These are phyloP conservation scores for Spilarctia lutea DNA, from an alignment of 2,888 invertebrate species.

Conservation along the genomic window DNA sequence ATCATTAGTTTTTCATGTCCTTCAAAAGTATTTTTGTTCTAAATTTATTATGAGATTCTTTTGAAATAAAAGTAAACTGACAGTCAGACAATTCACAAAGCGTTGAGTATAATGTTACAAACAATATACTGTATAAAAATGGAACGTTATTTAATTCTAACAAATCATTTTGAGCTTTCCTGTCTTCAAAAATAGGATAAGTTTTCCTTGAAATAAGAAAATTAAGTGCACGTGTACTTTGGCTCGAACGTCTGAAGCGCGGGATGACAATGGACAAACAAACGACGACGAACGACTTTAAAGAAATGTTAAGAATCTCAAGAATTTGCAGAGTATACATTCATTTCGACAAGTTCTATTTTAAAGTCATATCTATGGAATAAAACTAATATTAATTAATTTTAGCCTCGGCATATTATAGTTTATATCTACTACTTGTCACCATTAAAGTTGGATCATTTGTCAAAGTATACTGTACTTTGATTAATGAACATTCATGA, in stretches of 20 bases:
- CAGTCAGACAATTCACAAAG: constrained; percentile 36
- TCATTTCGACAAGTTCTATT: constrained; percentile 31
- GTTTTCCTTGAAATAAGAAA: constrained; percentile 43
- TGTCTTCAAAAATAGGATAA: constrained; percentile 43
- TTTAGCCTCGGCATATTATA: not conserved
- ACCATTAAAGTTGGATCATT: not conserved
- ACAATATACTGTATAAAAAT: constrained; percentile 24
- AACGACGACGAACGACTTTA: constrained; percentile 22
- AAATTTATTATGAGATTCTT: constrained; percentile 20
- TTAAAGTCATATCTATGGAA: constrained; percentile 21
- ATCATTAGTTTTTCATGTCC: not conserved
- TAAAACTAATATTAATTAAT: not conserved
- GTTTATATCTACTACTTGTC: not conserved
- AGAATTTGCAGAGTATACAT: constrained; percentile 24
- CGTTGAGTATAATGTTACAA: constrained; percentile 42
- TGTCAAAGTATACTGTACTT: constrained; percentile 15
- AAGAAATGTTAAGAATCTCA: constrained; percentile 40
- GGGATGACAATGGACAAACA: constrained; percentile 31
- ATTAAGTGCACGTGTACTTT: constrained; percentile 43
- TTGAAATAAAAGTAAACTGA: constrained; percentile 30
- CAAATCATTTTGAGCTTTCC: constrained; percentile 41
- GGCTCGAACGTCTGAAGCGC: constrained; percentile 38
- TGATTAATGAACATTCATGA: constrained; percentile 46
- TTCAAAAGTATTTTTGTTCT: not conserved
- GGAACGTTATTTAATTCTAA: constrained; percentile 28